phyloP scores from a whole-genome alignment of 2,797 vertebrate genomes.

The Liparis tanakae region DNA sequence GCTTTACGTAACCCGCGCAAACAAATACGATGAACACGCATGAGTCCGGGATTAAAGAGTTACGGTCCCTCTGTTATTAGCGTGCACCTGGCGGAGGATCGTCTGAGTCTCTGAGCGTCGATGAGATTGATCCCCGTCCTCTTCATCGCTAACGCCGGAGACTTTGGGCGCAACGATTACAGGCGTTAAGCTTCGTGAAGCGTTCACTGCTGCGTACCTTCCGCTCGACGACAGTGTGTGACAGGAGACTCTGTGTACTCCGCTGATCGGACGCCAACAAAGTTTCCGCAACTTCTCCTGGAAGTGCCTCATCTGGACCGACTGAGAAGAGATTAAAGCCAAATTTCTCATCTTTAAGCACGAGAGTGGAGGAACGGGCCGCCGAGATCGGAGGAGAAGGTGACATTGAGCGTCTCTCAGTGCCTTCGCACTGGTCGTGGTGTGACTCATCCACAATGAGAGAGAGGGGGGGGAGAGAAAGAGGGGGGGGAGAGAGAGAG shows the following conservation, averaged over 20 bases:
- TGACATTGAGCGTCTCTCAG: slow-evolving; percentile 53
- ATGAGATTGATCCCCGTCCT: slow-evolving; percentile 44
- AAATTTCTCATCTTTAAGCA: slow-evolving; percentile 53
- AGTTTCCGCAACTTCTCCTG: slow-evolving; percentile 44
- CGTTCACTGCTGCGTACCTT: slow-evolving; percentile 22
- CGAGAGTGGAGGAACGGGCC: slow-evolving; percentile 31
- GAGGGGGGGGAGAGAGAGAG: background rate
- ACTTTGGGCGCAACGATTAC: slow-evolving; percentile 39
- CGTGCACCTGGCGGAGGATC: slow-evolving; percentile 31
- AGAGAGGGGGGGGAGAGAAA: background rate
- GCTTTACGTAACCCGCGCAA: slow-evolving; percentile 23
- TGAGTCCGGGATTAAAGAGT: slow-evolving; percentile 44
- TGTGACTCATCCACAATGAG: slow-evolving; percentile 26
- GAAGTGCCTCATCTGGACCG: slow-evolving; percentile 37
- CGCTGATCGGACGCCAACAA: slow-evolving; percentile 46
- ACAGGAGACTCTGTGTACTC: slow-evolving; percentile 24
- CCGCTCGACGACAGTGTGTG: slow-evolving; percentile 5
- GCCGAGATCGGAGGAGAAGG: slow-evolving; percentile 30
- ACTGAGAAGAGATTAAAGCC: slow-evolving; percentile 56
- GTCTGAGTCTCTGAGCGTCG: slow-evolving; percentile 39
- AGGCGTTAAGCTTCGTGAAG: slow-evolving; percentile 49
- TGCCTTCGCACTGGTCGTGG: slow-evolving; percentile 21
- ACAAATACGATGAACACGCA: slow-evolving; percentile 32
- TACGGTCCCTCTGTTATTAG: slow-evolving; percentile 47
- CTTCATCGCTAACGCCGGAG: slow-evolving; percentile 17